Evolutionary conservation across 2,888 invertebrate genomes (phyloP).

Genomic region (Ectropis crepuscularia): DNA sequence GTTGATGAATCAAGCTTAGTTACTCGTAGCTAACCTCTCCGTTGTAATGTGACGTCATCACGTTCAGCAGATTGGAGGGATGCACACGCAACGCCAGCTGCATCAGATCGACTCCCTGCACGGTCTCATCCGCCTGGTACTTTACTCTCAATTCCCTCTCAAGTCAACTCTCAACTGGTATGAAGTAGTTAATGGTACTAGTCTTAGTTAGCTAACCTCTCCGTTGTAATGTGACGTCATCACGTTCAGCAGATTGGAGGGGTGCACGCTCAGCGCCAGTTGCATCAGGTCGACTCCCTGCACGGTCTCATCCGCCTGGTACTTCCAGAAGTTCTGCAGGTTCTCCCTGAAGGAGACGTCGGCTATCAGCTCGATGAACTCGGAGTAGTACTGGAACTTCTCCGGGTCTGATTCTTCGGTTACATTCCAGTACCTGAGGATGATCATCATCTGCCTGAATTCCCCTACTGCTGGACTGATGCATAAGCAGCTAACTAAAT

Average conservation of each 20-base stretch:
- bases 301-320: constrained; percentile 86
- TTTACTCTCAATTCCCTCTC: too few species aligned
- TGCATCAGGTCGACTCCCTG: constrained; percentile 83
- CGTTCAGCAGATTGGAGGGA: constrained; percentile 59
- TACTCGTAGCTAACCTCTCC: constrained; percentile 51
- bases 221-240: constrained; percentile 54
- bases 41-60: constrained; percentile 55
- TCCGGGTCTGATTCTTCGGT: constrained; percentile 66
- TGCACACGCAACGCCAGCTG: constrained; percentile 84
- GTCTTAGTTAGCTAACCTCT: constrained; percentile 49
- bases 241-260: constrained; percentile 59
- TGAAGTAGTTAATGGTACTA: too few species aligned
- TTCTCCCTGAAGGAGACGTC: constrained; percentile 78
- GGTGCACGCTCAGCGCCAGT: constrained; percentile 82
- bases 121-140: constrained; percentile 86
- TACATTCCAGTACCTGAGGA: constrained; percentile 70
- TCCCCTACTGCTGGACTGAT: too few species aligned
- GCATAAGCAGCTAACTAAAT: too few species aligned
- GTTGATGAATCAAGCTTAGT: too few species aligned
- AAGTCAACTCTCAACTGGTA: too few species aligned
- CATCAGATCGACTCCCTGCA: constrained; percentile 82
- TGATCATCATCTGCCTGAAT: too few species aligned
- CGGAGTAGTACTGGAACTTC: constrained; percentile 70
- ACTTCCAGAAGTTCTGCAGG: constrained; percentile 89
- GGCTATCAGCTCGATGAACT: constrained; percentile 72